Base-by-base conservation (phyloP, 2,797 vertebrate genomes). In the Scomberomorus guttatus region DNA sequence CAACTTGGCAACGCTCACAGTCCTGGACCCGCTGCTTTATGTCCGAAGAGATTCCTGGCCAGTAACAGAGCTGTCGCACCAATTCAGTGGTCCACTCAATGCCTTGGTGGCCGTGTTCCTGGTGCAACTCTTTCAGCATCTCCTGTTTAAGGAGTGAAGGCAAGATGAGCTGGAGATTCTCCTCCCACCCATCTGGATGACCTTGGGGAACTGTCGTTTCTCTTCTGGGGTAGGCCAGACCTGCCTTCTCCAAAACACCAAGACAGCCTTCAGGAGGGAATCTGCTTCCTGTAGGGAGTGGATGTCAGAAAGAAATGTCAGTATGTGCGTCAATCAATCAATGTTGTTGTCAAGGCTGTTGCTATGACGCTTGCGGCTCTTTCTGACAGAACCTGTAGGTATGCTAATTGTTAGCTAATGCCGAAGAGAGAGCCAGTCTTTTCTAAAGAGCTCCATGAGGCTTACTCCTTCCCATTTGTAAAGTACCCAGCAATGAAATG, bases 191-290 rank as follows among this genome's bases (percentile, higher is more conserved):
- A 12, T 22, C 44, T 3, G 52, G 18, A 1, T 4, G 3, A 18
- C 24, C 32, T 2, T 14, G 2, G 32, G 15, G 0, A 32, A 0
- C 14, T 24, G 22, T 3, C 2, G 10, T 0, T 39, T 6, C 5
- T 67, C 51, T 0, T 4, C 20, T 1, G n/a, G 1, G 2, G 12
- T 25, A 0, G 27, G 48, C 0, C 1, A 1, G 1, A 1, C 7
- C 22, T 14, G 2, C 6, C 15, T 13, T 10, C 10, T 6, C 63
- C 70, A 80, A 15, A 68, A 74, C 1, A 15, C 5, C 29, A 57
- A 17, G 2, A 68, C 5, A 3, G 72, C 24, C 1, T 17, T 24
- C 2, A 60, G 17, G 1, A 27, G 3, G 6, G 59, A 2, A 8
- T 73, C 50, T 18, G 27, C 55, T 10, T 37, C 37, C 37, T 12